These are phyloP conservation scores for Ptychoptera albimana DNA, from an alignment of 2,888 invertebrate genomes.

Conservation along the genomic window DNA sequence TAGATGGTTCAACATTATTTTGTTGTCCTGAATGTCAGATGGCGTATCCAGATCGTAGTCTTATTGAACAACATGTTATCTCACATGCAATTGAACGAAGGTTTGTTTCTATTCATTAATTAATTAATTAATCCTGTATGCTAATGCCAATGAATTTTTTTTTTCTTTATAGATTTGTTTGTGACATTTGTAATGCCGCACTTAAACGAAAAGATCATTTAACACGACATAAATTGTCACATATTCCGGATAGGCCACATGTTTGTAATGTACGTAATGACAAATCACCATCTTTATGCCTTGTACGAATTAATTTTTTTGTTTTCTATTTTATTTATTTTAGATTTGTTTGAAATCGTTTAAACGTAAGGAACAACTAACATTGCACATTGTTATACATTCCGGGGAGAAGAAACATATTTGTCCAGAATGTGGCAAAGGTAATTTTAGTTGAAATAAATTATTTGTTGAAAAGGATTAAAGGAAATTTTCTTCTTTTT, in stretches of 20 bases:
- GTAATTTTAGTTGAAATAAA: slow-evolving; percentile 21
- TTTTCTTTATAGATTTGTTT: slow-evolving; percentile 44
- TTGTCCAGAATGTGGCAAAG: slow-evolving; percentile 78
- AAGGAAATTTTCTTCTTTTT: neutral
- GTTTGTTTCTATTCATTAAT: slow-evolving; percentile 16
- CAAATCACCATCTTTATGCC: no score
- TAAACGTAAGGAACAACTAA: slow-evolving; percentile 77
- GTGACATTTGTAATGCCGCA: slow-evolving; percentile 79
- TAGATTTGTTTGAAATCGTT: slow-evolving; percentile 68
- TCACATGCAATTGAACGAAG: slow-evolving; percentile 73
- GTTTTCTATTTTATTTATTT: slow-evolving; percentile 4
- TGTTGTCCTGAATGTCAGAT: slow-evolving; percentile 82
- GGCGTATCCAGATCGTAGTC: slow-evolving; percentile 73
- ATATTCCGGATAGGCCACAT: slow-evolving; percentile 78
- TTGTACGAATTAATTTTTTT: neutral
- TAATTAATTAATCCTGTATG: no score
- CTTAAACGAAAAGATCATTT: slow-evolving; percentile 75
- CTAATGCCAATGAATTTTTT: no score
- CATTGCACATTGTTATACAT: slow-evolving; percentile 77
- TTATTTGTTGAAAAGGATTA: neutral
- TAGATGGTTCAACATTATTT: slow-evolving; percentile 70
- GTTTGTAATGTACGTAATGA: slow-evolving; percentile 60
- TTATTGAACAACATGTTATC: slow-evolving; percentile 71
- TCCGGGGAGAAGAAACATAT: slow-evolving; percentile 77
- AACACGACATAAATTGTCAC: slow-evolving; percentile 73